A percentile compares a stretch with the other conserved stretches of the same genome.
Evolutionary conservation across 2,797 vertebrate genomes (phyloP).

Genomic region (Tragopan temminckii): DNA sequence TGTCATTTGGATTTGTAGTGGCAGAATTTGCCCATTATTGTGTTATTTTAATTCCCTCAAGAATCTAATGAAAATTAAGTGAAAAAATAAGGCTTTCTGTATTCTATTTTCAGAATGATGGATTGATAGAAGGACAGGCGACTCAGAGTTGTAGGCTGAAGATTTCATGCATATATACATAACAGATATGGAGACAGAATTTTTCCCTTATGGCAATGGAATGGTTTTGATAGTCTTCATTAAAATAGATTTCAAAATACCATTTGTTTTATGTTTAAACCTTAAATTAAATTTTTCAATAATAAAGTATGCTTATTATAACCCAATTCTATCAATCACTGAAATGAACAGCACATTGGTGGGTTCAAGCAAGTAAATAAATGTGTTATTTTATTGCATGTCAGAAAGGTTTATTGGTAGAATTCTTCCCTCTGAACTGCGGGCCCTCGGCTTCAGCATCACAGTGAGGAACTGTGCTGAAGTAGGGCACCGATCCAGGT

Average conservation of each 20-base stretch:
- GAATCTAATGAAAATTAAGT: constrained; percentile 78
- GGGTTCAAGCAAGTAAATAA: constrained; percentile 74
- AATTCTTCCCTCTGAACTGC: constrained; percentile 43
- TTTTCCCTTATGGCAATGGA: constrained; percentile 74
- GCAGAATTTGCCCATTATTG: constrained; percentile 73
- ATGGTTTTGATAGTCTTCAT: constrained; percentile 75
- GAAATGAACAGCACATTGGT: constrained; percentile 74
- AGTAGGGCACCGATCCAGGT: background rate
- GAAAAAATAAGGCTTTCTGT: constrained; percentile 76
- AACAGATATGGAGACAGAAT: constrained; percentile 73
- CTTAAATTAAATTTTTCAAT: constrained; percentile 78
- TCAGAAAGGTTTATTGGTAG: constrained; percentile 58
- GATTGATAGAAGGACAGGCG: constrained; percentile 72
- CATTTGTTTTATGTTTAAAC: constrained; percentile 79
- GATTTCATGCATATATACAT: constrained; percentile 74
- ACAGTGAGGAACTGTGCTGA: background rate
- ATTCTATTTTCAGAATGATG: constrained; percentile 72
- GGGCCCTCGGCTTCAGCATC: constrained; percentile 20
- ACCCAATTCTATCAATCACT: constrained; percentile 76
- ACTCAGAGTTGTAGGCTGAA: constrained; percentile 70
- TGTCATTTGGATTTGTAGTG: constrained; percentile 73
- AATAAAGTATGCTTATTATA: constrained; percentile 79
- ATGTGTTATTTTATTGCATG: constrained; percentile 67
- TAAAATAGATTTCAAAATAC: constrained; percentile 76
- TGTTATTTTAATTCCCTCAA: constrained; percentile 76